Evolutionary conservation across 2,888 invertebrate species (phyloP).

Genomic region (Caenorhabditis sp.): DNA sequence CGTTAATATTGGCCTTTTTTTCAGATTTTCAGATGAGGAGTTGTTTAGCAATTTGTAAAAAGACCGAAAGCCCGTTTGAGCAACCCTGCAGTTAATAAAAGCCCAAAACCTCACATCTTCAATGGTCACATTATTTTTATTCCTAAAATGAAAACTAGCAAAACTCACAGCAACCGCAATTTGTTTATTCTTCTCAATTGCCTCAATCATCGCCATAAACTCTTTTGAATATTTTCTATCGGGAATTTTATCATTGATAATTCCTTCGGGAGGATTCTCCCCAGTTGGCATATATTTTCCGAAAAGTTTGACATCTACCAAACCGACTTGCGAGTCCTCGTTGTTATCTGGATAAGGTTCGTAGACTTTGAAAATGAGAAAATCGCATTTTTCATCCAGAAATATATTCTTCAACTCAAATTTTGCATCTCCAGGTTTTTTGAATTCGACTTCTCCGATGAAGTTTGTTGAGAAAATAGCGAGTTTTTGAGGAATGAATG

Average conservation of each 20-base stretch:
- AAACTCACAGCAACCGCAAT: slow-evolving; percentile 40
- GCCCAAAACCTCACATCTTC: no score
- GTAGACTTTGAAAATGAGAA: slow-evolving; percentile 27
- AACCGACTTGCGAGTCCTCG: slow-evolving; percentile 47
- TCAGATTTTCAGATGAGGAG: no score
- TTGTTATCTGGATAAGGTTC: slow-evolving; percentile 35
- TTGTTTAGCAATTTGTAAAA: no score
- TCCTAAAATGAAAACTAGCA: no score
- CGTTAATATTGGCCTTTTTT: no score
- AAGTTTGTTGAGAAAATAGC: slow-evolving; percentile 20
- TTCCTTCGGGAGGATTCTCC: slow-evolving; percentile 12
- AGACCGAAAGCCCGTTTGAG: no score
- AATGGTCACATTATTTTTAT: no score
- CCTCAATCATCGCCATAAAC: slow-evolving; percentile 32
- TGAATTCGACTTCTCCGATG: slow-evolving; percentile 41
- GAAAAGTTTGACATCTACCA: slow-evolving; percentile 48
- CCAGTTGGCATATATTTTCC: slow-evolving; percentile 41
- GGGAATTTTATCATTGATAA: slow-evolving; percentile 15
- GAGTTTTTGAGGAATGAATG: slow-evolving; percentile 42
- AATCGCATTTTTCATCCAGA: slow-evolving; percentile 43
- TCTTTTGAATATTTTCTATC: slow-evolving; percentile 48
- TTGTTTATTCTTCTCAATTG: slow-evolving; percentile 49
- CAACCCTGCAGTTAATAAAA: no score
- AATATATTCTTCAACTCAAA: slow-evolving; percentile 58
- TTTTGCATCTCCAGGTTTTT: slow-evolving; percentile 40